A percentile compares a stretch with the other conserved stretches of the same genome.
These are phyloP conservation scores for Ceratosolen solmsi DNA, from an alignment of 1,140 invertebrate species.

Conservation along the genomic window DNA sequence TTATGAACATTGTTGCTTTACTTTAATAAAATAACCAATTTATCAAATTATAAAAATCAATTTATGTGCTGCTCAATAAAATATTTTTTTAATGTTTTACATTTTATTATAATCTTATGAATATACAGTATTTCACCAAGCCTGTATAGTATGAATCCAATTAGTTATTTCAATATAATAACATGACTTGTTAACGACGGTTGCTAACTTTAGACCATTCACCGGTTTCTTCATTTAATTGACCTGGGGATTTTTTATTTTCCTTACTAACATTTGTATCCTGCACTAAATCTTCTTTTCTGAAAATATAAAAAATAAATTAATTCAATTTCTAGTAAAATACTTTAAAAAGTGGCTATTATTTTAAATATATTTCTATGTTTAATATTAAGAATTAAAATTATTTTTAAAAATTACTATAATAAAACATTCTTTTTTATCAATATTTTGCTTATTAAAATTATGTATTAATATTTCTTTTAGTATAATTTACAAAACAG, in stretches of 20 bases:
- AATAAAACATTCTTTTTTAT: too few species aligned
- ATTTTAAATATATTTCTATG: not conserved
- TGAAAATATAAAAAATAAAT: conserved; percentile 4
- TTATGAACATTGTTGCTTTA: too few species aligned
- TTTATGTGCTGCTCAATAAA: too few species aligned
- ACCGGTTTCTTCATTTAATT: not conserved
- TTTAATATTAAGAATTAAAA: too few species aligned
- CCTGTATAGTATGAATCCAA: not conserved
- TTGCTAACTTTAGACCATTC: conserved; percentile 21
- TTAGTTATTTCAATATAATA: not conserved
- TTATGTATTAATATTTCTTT: not conserved
- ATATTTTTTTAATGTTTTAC: not conserved
- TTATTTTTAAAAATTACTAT: too few species aligned
- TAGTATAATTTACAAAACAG: not conserved
- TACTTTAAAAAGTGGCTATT: not conserved
- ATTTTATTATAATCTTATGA: conserved; percentile 21
- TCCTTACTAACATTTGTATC: not conserved
- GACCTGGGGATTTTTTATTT: conserved; percentile 3
- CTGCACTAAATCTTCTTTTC: not conserved
- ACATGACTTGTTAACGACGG: not conserved
- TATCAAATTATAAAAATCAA: too few species aligned
- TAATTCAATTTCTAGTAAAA: not conserved
- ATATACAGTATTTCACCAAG: conserved; percentile 15
- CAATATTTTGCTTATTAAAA: too few species aligned
- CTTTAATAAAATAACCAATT: too few species aligned